Evolutionary conservation across 2,113 vertebrate genomes (phyloP).

Genomic region (Pseudois nayaur): DNA sequence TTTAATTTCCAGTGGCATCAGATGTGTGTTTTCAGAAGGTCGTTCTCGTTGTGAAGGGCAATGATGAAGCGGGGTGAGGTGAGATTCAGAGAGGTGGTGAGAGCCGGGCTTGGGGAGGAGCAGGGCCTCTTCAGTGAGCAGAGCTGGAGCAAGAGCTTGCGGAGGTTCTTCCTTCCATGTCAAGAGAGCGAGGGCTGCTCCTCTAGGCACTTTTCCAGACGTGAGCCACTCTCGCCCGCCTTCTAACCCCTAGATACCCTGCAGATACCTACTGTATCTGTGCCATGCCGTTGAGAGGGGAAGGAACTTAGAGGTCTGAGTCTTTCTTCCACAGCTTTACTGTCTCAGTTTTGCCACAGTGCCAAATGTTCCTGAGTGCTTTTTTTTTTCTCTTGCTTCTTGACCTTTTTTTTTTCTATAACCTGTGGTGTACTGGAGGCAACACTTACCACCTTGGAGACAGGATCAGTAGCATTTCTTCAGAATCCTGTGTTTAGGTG

Average conservation of each 20-base stretch:
- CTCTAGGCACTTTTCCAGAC: background rate
- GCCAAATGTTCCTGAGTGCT: background rate
- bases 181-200: background rate
- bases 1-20: background rate
- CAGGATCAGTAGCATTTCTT: background rate
- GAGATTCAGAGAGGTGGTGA: background rate
- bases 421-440: background rate
- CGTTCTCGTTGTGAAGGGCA: background rate
- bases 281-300: rapidly evolving
- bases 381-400: background rate
- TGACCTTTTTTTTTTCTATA: background rate
- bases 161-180: background rate
- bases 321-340: background rate
- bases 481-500: background rate
- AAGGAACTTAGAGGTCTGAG: background rate
- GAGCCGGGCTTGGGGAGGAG: background rate
- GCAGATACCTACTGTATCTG: background rate
- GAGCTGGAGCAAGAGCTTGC: background rate
- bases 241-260: background rate
- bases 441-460: background rate
- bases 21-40: background rate
- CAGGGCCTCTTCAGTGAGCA: background rate
- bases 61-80: background rate
- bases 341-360: background rate
- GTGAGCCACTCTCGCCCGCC: rapidly evolving